These are phyloP conservation scores for Batillaria attramentaria DNA, from an alignment of 1,140 invertebrate genomes.

Conservation along the genomic window DNA sequence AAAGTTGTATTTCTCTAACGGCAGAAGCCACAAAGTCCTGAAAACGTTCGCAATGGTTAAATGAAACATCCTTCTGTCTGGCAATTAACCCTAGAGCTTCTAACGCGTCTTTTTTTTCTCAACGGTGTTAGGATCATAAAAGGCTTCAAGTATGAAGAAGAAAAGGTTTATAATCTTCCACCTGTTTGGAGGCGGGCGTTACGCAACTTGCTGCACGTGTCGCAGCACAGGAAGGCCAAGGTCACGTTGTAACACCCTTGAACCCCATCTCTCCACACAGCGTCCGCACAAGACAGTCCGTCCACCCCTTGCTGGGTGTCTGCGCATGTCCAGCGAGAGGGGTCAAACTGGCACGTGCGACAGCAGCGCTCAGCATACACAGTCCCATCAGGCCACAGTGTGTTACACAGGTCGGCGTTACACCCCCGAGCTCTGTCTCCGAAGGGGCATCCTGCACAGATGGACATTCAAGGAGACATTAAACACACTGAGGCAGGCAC, in stretches of 20 bases:
- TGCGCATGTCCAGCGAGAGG: neutral
- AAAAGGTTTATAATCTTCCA: no score
- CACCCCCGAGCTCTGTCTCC: conserved; percentile 41
- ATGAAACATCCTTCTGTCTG: no score
- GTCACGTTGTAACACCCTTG: conserved; percentile 32
- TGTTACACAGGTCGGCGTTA: conserved; percentile 21
- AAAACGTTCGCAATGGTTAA: no score
- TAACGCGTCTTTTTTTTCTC: no score
- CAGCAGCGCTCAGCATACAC: conserved; percentile 45
- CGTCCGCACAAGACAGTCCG: neutral
- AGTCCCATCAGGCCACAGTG: conserved; percentile 30
- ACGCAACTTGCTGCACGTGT: no score
- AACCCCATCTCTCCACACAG: conserved; percentile 7
- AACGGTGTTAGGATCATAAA: no score
- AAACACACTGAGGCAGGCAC: neutral
- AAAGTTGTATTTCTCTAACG: no score
- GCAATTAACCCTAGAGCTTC: no score
- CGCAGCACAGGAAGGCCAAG: conserved; percentile 27
- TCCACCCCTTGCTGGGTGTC: conserved; percentile 9
- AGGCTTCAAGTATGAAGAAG: no score
- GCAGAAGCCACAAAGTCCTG: no score
- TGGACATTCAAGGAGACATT: neutral
- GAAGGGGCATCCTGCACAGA: conserved; percentile 42
- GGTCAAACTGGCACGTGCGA: conserved; percentile 40
- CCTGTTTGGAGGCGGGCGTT: no score